phyloP scores from a whole-genome alignment of 2,797 vertebrate genomes.

The Trematomus bernacchii region DNA sequence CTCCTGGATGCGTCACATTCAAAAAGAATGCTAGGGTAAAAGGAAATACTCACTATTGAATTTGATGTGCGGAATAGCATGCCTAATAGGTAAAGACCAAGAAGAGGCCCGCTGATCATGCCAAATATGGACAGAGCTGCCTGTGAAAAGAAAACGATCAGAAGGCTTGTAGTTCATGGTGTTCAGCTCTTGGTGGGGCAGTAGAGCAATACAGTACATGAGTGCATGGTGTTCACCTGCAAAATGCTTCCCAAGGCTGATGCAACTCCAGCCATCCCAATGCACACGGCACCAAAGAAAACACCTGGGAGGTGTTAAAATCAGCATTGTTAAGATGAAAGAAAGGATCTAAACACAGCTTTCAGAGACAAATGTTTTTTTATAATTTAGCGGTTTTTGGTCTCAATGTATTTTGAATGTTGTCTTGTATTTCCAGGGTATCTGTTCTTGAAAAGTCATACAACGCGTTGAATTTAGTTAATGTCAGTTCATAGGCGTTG shows the following conservation, averaged over 20 bases:
- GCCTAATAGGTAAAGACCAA: conserved; percentile 88
- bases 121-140: conserved; percentile 90
- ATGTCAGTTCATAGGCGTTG: not conserved
- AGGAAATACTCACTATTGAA: conserved; percentile 81
- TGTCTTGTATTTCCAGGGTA: not conserved
- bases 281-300: conserved; percentile 91
- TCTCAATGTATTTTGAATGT: not conserved
- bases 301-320: conserved; percentile 83
- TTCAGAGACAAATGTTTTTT: not conserved
- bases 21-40: not conserved
- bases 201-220: conserved; percentile 40
- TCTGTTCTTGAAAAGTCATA: not conserved
- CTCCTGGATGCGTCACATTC: not conserved
- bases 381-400: not conserved
- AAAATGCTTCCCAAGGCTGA: conserved; percentile 92
- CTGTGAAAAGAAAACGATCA: conserved; percentile 65
- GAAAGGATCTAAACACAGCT: not conserved
- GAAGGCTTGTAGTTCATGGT: conserved; percentile 36
- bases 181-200: conserved; percentile 64
- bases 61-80: conserved; percentile 89
- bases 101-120: conserved; percentile 89
- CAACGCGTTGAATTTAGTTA: too few relatives aligned
- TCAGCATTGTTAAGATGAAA: not conserved
- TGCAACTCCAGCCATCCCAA: conserved; percentile 95
- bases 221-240: conserved; percentile 84